These are phyloP conservation scores for Pogonomyrmex barbatus DNA, from an alignment of 1,140 invertebrate species.

Conservation along the genomic window DNA sequence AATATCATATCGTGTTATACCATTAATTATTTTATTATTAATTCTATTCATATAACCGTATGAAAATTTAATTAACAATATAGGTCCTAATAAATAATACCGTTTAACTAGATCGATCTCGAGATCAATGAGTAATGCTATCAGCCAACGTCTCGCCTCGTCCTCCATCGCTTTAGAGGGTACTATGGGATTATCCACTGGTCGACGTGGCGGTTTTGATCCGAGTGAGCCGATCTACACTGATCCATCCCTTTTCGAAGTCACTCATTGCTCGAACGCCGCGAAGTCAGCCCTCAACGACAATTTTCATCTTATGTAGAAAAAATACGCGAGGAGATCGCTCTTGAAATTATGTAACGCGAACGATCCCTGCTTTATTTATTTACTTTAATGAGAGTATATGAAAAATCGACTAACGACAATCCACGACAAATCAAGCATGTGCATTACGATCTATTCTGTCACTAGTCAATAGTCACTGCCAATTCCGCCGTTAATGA, in stretches of 20 bases:
- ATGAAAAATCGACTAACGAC: slow-evolving; percentile 36
- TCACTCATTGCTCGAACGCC: slow-evolving; percentile 87
- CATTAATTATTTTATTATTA: too few relatives aligned
- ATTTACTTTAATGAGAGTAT: slow-evolving; percentile 61
- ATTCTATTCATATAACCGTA: too few relatives aligned
- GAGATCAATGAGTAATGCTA: slow-evolving; percentile 80
- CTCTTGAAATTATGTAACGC: slow-evolving; percentile 20
- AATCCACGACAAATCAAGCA: slow-evolving; percentile 4
- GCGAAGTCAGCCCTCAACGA: slow-evolving; percentile 83
- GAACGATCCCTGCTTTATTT: slow-evolving; percentile 45
- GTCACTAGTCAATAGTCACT: slow-evolving; percentile 52
- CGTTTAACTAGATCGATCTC: slow-evolving; percentile 78
- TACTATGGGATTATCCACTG: slow-evolving; percentile 78
- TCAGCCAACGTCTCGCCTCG: slow-evolving; percentile 73
- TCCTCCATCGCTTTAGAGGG: slow-evolving; percentile 79
- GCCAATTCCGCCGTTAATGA: slow-evolving; percentile 12
- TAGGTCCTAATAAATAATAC: not conserved
- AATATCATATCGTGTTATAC: too few relatives aligned
- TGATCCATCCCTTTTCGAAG: slow-evolving; percentile 95
- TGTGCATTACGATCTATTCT: slow-evolving; percentile 8
- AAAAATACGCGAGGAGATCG: slow-evolving; percentile 34
- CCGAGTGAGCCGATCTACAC: slow-evolving; percentile 97
- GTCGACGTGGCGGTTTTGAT: slow-evolving; percentile 86
- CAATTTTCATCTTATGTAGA: slow-evolving; percentile 82
- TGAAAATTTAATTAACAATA: not conserved